phyloP scores from a whole-genome alignment of 1,140 invertebrate species.

The Temnothorax curvispinosus region DNA sequence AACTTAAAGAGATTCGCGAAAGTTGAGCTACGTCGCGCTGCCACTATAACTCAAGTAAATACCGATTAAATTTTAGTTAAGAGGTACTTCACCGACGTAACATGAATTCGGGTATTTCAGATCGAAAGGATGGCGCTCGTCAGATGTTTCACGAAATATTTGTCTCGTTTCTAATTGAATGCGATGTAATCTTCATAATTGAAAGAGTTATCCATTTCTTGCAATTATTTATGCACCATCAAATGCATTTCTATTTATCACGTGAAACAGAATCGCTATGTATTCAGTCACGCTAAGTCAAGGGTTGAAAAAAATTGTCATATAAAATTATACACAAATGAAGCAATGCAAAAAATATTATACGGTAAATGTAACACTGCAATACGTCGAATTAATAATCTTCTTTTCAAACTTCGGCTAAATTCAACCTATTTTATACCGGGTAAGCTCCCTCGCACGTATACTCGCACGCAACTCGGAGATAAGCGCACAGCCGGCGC shows the following conservation, averaged over 20 bases:
- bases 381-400: constrained; percentile 12
- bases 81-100: neutral
- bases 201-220: neutral
- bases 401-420: constrained; percentile 1
- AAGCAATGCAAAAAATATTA: neutral
- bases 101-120: neutral
- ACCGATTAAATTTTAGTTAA: constrained; percentile 54
- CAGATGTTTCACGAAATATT: neutral
- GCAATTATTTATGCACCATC: neutral
- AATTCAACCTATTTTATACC: constrained; percentile 51
- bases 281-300: neutral
- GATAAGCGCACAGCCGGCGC: constrained; percentile 42
- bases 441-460: constrained; percentile 30
- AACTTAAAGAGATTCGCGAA: constrained; percentile 60
- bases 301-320: neutral
- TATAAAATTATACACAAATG: neutral
- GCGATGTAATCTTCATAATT: neutral
- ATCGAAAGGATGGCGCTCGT: neutral
- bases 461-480: constrained; percentile 48
- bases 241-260: neutral
- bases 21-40: constrained; percentile 38
- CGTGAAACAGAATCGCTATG: neutral
- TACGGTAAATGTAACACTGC: neutral
- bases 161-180: neutral
- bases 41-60: constrained; percentile 37